A percentile compares a stretch with the other conserved stretches of the same genome.
phyloP scores from a whole-genome alignment of 2,113 vertebrate species.

The Symphodus melops region DNA sequence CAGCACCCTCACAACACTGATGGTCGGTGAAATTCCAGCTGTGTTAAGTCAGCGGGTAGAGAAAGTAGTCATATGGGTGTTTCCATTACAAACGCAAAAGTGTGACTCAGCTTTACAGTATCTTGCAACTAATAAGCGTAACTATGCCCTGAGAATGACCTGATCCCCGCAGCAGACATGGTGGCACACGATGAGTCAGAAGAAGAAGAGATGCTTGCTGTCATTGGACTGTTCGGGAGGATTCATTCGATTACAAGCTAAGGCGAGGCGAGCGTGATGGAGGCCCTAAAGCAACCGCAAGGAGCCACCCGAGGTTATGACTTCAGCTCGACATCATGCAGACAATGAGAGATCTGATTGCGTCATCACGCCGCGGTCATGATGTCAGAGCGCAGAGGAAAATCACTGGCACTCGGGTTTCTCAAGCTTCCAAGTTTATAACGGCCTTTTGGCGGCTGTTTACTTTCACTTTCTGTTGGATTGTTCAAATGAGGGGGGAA shows the following conservation, averaged over 20 bases:
- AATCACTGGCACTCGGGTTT: conserved; percentile 13
- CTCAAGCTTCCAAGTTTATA: not conserved
- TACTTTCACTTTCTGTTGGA: conserved; percentile 44
- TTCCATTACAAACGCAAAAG: conserved; percentile 18
- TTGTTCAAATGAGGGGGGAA: no score
- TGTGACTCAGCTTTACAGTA: conserved; percentile 48
- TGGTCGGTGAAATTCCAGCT: conserved; percentile 52
- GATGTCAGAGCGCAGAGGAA: conserved; percentile 21
- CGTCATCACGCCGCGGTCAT: conserved; percentile 18
- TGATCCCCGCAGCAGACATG: not conserved
- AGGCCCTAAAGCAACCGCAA: conserved; percentile 18
- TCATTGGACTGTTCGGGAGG: conserved; percentile 10
- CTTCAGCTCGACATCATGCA: conserved; percentile 4
- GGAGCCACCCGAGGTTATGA: conserved; percentile 3
- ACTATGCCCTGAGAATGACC: conserved; percentile 1
- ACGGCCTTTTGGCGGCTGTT: not conserved
- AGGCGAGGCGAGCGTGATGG: not conserved
- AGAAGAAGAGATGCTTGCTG: not conserved
- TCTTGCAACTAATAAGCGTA: conserved; percentile 7
- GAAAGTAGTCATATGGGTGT: conserved; percentile 35
- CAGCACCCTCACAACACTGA: not conserved
- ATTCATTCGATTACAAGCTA: conserved; percentile 12
- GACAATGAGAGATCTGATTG: conserved; percentile 22
- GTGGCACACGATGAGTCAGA: conserved; percentile 32
- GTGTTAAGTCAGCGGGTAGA: conserved; percentile 23